Percentiles rank a stretch among this genome's conserved stretches.
Evolutionary conservation across 2,113 vertebrate genomes (phyloP).

Genomic region (Isichthys henryi): DNA sequence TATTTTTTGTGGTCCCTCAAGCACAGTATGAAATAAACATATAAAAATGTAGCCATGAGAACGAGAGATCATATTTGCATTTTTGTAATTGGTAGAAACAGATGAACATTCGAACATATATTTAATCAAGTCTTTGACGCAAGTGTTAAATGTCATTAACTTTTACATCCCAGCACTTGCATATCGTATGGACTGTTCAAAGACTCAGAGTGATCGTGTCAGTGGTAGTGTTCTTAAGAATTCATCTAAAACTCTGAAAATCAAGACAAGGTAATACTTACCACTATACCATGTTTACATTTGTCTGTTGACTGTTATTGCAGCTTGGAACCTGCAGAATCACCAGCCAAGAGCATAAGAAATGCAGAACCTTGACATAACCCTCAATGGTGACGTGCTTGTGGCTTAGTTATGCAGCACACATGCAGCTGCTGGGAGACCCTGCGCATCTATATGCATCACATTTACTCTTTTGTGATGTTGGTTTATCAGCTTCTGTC

Average conservation of each 20-base stretch:
- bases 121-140: conserved; percentile 41
- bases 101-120: conserved; percentile 53
- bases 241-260: not conserved
- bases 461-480: not conserved
- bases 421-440: not conserved
- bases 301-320: not conserved
- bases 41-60: conserved; percentile 23
- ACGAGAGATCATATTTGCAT: conserved; percentile 35
- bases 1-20: not conserved
- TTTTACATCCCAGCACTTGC: not conserved
- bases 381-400: not conserved
- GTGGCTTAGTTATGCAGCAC: not conserved
- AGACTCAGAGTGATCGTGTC: not conserved
- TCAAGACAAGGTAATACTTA: not conserved
- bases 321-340: not conserved
- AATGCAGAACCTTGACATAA: not conserved
- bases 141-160: conserved; percentile 1
- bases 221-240: not conserved
- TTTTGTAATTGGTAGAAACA: conserved; percentile 54
- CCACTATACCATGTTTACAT: not conserved
- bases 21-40: conserved; percentile 16
- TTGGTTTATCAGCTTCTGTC: not conserved
- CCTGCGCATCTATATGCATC: not conserved
- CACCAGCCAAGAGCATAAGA: not conserved
- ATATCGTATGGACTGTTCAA: not conserved